Base-by-base conservation (phyloP, 1,140 invertebrate species). In the Lethrus apterus region DNA sequence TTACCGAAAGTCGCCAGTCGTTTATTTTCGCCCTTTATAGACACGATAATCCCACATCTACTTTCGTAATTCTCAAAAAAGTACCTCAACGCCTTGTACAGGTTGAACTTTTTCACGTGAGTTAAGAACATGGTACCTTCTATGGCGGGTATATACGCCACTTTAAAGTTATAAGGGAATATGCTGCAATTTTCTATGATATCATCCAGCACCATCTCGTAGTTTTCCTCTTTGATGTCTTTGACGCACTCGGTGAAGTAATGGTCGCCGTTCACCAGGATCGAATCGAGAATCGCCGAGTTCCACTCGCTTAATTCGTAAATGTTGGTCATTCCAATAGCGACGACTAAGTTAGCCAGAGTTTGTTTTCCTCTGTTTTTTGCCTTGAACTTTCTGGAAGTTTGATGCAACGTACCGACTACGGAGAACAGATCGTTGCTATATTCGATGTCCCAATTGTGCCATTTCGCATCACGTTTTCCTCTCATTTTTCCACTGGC, bases 401-500 rank as follows among this genome's bases (percentile, higher is more conserved):
- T 56, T 2, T 75, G 75, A 66, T 77, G 72, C 10, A 79, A 48
- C 15, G 70, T 71, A 2, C 76, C 75, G 68, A 74, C 73, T 0
- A 80, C 54, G 0, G 77, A 78, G 61, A 69, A 79, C 2, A 80
- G 54, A 38, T 78, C 74, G 0, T 72, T 70, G n/a, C 70, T 68
- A 51, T 77, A 78, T 60, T 79, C 77, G 2, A 78, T 70, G 51
- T 79, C 74, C 71, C 73, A 80, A 44, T 77, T 70, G 54, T 75
- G 74, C 68, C 76, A 64, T 60, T 67, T 59, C 33, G 46, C 53
- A 31, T 58, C 55, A 2, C 31, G 15, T 30, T 33, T 44, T 8
- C 54, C 55, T 35, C 57, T 30, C 3, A 20, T 18, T 24, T 46
- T 46, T 55, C 44, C 52, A 19, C 23, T 30, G 14, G 59, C 34